A percentile compares a stretch with the other conserved stretches of the same genome.
Evolutionary conservation across 2,113 vertebrate species (phyloP).

Genomic region (Dunckerocampus dactyliophorus): DNA sequence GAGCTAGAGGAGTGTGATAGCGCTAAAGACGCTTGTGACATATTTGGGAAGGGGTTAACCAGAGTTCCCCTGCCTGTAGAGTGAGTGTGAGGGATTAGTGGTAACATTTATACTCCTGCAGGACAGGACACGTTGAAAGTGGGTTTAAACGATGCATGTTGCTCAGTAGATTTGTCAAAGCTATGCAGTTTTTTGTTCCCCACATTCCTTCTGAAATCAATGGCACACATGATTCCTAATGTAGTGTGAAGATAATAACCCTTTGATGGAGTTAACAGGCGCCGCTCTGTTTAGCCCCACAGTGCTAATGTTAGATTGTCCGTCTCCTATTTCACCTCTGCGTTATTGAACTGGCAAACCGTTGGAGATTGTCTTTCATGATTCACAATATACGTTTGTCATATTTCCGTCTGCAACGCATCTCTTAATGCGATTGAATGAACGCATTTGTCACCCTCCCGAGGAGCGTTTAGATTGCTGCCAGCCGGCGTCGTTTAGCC

Average conservation of each 20-base stretch:
- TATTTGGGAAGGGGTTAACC: slow-evolving; percentile 37
- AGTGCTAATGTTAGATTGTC: slow-evolving; percentile 34
- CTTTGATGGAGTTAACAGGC: slow-evolving; percentile 55
- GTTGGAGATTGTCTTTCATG: slow-evolving; percentile 2
- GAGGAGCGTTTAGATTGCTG: slow-evolving; percentile 18
- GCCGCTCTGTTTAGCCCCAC: slow-evolving; percentile 47
- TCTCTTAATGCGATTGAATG: background rate
- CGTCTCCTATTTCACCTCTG: slow-evolving; percentile 40
- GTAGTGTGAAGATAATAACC: slow-evolving; percentile 56
- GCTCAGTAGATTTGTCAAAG: background rate
- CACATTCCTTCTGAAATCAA: slow-evolving; percentile 49
- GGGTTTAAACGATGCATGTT: background rate
- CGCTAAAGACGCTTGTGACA: background rate
- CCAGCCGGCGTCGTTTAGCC: slow-evolving; percentile 21
- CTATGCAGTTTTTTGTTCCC: slow-evolving; percentile 5
- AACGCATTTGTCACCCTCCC: background rate
- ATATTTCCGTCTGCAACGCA: background rate
- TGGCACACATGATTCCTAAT: slow-evolving; percentile 18
- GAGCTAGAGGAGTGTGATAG: slow-evolving; percentile 17
- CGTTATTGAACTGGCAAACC: slow-evolving; percentile 37
- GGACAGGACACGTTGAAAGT: background rate
- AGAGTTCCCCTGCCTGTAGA: slow-evolving; percentile 39
- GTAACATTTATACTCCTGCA: slow-evolving; percentile 18
- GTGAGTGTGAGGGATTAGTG: slow-evolving; percentile 26
- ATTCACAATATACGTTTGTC: background rate